Evolutionary conservation across 2,888 invertebrate species (phyloP).

Genomic region (Podabrus alpinus): DNA sequence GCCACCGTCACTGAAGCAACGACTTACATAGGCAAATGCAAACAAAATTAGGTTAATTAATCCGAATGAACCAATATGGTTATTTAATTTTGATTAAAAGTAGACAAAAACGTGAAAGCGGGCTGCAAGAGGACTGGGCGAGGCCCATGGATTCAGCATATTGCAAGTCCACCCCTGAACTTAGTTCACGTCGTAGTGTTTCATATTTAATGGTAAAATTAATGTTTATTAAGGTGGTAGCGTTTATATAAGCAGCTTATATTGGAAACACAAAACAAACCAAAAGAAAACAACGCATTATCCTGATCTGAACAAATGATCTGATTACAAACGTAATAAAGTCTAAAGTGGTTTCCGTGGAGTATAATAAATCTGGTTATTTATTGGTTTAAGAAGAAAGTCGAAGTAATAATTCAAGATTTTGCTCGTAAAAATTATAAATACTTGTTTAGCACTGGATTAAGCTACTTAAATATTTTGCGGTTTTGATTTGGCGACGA

Average conservation of each 20-base stretch:
- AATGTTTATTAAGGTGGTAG: constrained; percentile 22
- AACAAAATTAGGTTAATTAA: too few relatives aligned
- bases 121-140: too few relatives aligned
- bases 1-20: too few relatives aligned
- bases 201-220: neutral
- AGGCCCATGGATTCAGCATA: too few relatives aligned
- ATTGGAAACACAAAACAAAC: constrained; percentile 25
- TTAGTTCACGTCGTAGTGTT: too few relatives aligned
- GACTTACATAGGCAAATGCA: too few relatives aligned
- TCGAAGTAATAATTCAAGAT: constrained; percentile 35
- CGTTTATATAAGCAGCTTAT: constrained; percentile 30
- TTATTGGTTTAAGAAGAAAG: constrained; percentile 36
- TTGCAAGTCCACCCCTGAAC: too few relatives aligned
- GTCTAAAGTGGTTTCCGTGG: constrained; percentile 37
- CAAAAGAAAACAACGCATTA: constrained; percentile 32
- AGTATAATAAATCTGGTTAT: constrained; percentile 40
- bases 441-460: constrained; percentile 4
- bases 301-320: constrained; percentile 42
- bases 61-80: too few relatives aligned
- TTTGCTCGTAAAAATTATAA: constrained; percentile 32
- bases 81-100: too few relatives aligned
- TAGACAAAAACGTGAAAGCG: too few relatives aligned
- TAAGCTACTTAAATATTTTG: constrained; percentile 3
- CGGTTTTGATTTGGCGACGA: constrained; percentile 4
- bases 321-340: constrained; percentile 41